Conservation (phyloP, 2,797 vertebrate genomes). For the Periophthalmus magnuspinnatus region DNA sequence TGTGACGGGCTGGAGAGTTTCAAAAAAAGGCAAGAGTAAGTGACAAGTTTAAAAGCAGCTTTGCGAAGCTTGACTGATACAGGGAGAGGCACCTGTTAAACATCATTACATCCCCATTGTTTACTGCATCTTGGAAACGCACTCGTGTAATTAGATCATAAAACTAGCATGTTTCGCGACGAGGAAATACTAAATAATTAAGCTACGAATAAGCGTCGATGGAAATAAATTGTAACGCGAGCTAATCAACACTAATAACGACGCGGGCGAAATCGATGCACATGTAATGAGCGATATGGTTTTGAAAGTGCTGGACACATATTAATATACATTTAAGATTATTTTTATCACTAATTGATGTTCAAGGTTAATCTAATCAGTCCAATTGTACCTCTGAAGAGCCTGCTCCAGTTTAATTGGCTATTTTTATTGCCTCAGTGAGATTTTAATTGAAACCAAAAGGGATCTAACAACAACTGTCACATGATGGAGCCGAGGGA, state of each 20-base stretch:
- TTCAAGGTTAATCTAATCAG: constrained; percentile 88
- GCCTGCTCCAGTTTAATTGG: constrained; percentile 86
- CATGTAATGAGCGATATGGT: constrained; percentile 35
- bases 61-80: constrained; percentile 59
- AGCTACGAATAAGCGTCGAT: constrained; percentile 53
- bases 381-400: constrained; percentile 81
- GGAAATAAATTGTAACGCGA: constrained; percentile 53
- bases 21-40: constrained; percentile 10
- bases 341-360: constrained; percentile 82
- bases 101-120: constrained; percentile 64
- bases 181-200: constrained; percentile 57
- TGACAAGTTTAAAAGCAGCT: constrained; percentile 35
- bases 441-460: constrained; percentile 87
- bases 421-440: constrained; percentile 86
- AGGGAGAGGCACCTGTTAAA: constrained; percentile 50
- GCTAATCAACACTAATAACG: constrained; percentile 56
- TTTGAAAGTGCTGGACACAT: constrained; percentile 59
- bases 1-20: constrained; percentile 16
- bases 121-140: constrained; percentile 55
- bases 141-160: constrained; percentile 67
- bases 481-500: constrained; percentile 83
- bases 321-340: constrained; percentile 77
- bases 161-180: constrained; percentile 54
- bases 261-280: constrained; percentile 47
- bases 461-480: constrained; percentile 86